Evolutionary conservation across 2,113 vertebrate genomes (phyloP).

Genomic region (Pantherophis guttatus): DNA sequence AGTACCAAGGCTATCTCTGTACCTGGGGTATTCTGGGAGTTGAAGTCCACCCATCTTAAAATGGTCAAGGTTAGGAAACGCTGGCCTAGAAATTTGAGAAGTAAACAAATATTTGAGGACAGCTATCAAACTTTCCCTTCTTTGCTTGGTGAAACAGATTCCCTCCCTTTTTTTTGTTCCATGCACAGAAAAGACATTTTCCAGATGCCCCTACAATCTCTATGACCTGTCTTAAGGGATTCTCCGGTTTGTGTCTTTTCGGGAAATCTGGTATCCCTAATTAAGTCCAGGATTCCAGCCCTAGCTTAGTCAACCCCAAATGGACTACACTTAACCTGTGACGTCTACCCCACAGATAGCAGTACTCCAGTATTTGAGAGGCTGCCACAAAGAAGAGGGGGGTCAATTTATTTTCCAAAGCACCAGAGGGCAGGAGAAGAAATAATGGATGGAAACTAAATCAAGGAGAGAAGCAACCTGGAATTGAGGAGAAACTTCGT

Average conservation of each 20-base stretch:
- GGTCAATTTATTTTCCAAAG: no score
- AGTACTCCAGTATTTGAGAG: no score
- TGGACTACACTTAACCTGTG: not conserved
- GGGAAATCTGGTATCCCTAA: not conserved
- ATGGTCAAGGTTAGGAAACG: no score
- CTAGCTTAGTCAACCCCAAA: not conserved
- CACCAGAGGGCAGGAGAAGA: no score
- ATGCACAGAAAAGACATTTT: not conserved
- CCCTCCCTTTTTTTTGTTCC: not conserved
- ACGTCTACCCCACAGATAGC: no score
- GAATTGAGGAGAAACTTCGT: no score
- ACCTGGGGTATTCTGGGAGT: no score
- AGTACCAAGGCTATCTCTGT: no score
- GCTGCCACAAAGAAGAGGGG: no score
- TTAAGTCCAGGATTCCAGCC: not conserved
- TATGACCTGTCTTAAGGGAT: not conserved
- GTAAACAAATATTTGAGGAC: not conserved
- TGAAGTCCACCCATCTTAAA: no score
- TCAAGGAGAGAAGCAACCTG: no score
- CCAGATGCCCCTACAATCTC: not conserved
- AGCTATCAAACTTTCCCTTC: not conserved
- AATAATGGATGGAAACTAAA: no score
- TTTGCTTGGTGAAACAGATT: not conserved
- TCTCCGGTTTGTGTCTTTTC: not conserved
- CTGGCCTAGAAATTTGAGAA: not conserved